These are phyloP conservation scores for Toxotes jaculatrix DNA, from an alignment of 2,113 vertebrate species.

Conservation along the genomic window DNA sequence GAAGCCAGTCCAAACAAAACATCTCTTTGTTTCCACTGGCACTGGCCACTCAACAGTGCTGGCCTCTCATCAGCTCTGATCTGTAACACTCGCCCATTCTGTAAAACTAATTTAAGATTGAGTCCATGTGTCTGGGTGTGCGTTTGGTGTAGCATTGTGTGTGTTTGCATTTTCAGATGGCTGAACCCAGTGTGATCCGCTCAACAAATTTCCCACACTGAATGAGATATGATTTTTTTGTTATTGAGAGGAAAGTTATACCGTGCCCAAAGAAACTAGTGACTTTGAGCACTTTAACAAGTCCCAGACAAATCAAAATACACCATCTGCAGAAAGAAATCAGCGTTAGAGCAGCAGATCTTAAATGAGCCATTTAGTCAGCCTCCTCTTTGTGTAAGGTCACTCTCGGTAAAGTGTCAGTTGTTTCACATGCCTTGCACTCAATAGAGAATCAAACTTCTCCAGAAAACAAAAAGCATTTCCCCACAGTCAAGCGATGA, in stretches of 20 bases:
- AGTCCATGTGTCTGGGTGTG: slow-evolving; percentile 46
- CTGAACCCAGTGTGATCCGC: background rate
- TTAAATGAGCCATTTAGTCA: slow-evolving; percentile 24
- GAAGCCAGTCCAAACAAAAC: slow-evolving; percentile 73
- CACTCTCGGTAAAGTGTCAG: background rate
- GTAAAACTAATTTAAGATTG: slow-evolving; percentile 56
- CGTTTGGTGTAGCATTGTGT: slow-evolving; percentile 23
- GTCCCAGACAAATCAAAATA: slow-evolving; percentile 32
- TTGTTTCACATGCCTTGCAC: background rate
- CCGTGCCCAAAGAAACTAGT: slow-evolving; percentile 23
- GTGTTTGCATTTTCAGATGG: slow-evolving; percentile 38
- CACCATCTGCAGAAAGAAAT: slow-evolving; percentile 1
- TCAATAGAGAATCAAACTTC: slow-evolving; percentile 23
- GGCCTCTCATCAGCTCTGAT: slow-evolving; percentile 68
- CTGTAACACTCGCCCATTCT: slow-evolving; percentile 43
- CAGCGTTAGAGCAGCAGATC: slow-evolving; percentile 12
- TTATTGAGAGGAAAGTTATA: slow-evolving; percentile 38
- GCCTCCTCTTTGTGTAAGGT: background rate
- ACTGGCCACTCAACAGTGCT: slow-evolving; percentile 36
- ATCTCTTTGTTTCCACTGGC: slow-evolving; percentile 80
- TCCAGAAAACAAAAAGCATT: slow-evolving; percentile 39
- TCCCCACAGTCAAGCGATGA: slow-evolving; percentile 29
- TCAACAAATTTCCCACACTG: slow-evolving; percentile 23
- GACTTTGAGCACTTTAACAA: slow-evolving; percentile 22
- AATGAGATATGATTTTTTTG: slow-evolving; percentile 9